phyloP scores from a whole-genome alignment of 1,140 invertebrate genomes.

The Anastatus disparis region DNA sequence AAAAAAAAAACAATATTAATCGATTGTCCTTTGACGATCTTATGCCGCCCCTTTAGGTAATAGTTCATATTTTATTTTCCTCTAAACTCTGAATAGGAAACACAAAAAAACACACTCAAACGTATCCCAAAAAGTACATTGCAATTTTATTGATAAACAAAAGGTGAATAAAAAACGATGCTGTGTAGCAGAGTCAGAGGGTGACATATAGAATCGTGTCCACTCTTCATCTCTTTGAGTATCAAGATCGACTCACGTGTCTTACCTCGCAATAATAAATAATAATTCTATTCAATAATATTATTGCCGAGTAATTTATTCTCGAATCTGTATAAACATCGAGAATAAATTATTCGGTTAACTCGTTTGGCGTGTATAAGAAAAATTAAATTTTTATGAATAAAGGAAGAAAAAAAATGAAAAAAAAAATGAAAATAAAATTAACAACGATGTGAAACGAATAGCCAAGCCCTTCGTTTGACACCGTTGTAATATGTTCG shows the following conservation, averaged over 20 bases:
- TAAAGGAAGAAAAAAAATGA: no score
- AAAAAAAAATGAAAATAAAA: conserved; percentile 10
- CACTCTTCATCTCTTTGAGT: not conserved
- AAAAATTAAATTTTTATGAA: conserved; percentile 23
- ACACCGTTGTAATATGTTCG: conserved; percentile 32
- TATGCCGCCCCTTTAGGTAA: not conserved
- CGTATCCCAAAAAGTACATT: not conserved
- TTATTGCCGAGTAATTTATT: not conserved
- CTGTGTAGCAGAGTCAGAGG: conserved; percentile 24
- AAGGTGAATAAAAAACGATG: no score
- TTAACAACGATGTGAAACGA: conserved; percentile 38
- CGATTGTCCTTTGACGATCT: conserved; percentile 19
- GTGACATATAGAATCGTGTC: conserved; percentile 3
- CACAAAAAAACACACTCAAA: not conserved
- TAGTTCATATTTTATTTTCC: conserved; percentile 4
- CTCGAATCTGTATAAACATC: no score
- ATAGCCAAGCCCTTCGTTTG: conserved; percentile 38
- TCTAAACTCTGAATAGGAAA: no score
- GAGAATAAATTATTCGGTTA: not conserved
- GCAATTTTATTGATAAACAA: conserved; percentile 14
- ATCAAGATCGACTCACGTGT: conserved; percentile 30
- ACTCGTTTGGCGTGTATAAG: no score
- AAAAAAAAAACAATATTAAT: no score
- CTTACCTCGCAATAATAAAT: not conserved
- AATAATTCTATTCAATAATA: no score